These are phyloP conservation scores for Amphiura filiformis DNA, from an alignment of 35 echinoderm and acorn worm species.

Conservation along the genomic window DNA sequence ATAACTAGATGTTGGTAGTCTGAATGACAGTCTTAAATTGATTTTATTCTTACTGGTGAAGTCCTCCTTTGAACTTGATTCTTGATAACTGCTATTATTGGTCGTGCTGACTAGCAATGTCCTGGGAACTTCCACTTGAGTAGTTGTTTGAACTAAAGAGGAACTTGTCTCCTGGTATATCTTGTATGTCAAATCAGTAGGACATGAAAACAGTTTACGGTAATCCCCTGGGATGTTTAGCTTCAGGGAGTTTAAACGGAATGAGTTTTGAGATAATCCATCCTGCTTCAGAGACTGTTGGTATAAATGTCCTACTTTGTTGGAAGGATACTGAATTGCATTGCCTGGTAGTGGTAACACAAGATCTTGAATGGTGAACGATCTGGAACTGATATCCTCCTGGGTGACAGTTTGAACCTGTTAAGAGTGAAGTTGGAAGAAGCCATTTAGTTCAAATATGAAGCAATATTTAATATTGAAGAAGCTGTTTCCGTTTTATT, in stretches of 20 bases:
- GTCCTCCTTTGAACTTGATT: no score
- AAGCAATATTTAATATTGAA: no score
- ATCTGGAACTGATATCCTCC: conserved; percentile 23
- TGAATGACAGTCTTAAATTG: conserved; percentile 46
- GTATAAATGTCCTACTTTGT: conserved; percentile 52
- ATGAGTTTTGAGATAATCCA: conserved; percentile 43
- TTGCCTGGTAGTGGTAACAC: conserved; percentile 85
- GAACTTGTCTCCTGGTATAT: neutral
- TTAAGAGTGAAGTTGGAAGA: neutral
- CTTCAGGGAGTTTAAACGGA: conserved; percentile 54
- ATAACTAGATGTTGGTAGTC: conserved; percentile 72
- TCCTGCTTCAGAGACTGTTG: conserved; percentile 23
- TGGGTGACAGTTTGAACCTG: conserved; percentile 51
- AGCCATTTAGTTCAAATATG: neutral
- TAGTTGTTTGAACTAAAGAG: no score
- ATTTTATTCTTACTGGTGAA: neutral
- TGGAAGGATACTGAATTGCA: conserved; percentile 58
- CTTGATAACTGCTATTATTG: no score
- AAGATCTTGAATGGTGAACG: conserved; percentile 56
- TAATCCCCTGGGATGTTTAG: conserved; percentile 89
- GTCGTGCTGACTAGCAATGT: no score
- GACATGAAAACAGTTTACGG: conserved; percentile 49
- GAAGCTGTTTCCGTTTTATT: no score
- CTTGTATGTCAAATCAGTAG: conserved; percentile 38
- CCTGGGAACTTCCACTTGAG: no score